Evolutionary conservation across 2,888 invertebrate genomes (phyloP), one percentile per base, ranked within the genome.

Genomic region (Crematogaster levior): DNA sequence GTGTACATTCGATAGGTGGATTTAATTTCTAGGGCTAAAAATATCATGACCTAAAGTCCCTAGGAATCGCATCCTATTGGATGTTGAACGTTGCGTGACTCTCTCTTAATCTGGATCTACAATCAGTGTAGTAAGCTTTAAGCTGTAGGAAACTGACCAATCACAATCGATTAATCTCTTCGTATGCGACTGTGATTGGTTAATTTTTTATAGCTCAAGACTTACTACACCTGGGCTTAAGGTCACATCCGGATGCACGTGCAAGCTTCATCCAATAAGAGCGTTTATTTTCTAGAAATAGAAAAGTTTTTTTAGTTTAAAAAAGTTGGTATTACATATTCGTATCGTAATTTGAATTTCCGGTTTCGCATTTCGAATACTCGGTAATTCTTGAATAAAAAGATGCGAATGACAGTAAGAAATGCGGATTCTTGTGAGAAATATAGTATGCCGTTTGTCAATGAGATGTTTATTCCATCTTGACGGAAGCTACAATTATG

Each of bases 341-440:
- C n/a, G n/a, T n/a, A n/a, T n/a, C n/a, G n/a, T 37, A 1, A 9
- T 37, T 43, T 43, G 3, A 5, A 12, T 48, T n/a, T 74, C 3
- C 7, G 0, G 3, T 10, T 12, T 72, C 15, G 24, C 9, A 12
- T 12, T 12, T 51, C 18, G 7, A 63, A 46, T 74, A n/a, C 7
- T 21, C 0, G 15, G 6, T 27, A 6, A 46, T 46, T 65, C 4
- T 65, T 24, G 10, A 65, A 27, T 51, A 5, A 68, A 34, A 34
- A 40, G 2, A 37, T 48, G 30, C 6, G 27, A 75, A 27, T 37
- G 51, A 66, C 27, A 15, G 24, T 3, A 12, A 9, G 9, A 51
- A 40, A 75, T 75, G 66, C 15, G 5, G 27, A 79, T 3, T 0
- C 46, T 18, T 56, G 3, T 66, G 18, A 82, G 15, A 40, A 58